phyloP scores from a whole-genome alignment of 2,113 vertebrate genomes.

The Osmerus eperlanus region DNA sequence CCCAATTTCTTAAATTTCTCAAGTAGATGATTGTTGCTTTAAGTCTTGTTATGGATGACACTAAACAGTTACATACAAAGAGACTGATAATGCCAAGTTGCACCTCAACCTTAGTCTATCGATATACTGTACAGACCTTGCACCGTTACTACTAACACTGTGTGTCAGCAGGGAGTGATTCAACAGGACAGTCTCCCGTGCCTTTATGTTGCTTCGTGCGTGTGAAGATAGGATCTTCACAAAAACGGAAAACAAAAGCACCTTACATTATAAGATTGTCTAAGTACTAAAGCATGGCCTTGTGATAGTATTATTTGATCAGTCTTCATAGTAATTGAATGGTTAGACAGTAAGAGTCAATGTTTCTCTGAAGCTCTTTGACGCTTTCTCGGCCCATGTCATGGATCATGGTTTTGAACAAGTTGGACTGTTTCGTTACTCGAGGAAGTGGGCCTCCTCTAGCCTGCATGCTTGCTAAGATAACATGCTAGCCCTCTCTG shows the following conservation, averaged over 20 bases:
- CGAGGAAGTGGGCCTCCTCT: background rate
- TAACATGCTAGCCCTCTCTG: background rate
- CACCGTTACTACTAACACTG: background rate
- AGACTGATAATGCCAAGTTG: background rate
- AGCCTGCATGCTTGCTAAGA: background rate
- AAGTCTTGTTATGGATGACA: background rate
- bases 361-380: background rate
- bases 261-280: too few species aligned
- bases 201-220: background rate
- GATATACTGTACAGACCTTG: background rate
- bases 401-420: background rate
- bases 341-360: too few species aligned
- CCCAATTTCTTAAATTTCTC: background rate
- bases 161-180: background rate
- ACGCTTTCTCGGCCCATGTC: background rate
- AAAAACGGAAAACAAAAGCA: too few species aligned
- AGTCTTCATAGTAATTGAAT: too few species aligned
- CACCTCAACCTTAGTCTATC: background rate
- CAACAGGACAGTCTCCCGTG: background rate
- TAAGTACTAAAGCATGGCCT: too few species aligned
- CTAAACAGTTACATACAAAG: background rate
- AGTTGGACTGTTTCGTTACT: background rate
- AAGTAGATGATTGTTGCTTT: constrained; percentile 1
- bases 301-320: too few species aligned
- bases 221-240: background rate